phyloP scores from a whole-genome alignment of 1,140 invertebrate species.

The Papilio dardanus region DNA sequence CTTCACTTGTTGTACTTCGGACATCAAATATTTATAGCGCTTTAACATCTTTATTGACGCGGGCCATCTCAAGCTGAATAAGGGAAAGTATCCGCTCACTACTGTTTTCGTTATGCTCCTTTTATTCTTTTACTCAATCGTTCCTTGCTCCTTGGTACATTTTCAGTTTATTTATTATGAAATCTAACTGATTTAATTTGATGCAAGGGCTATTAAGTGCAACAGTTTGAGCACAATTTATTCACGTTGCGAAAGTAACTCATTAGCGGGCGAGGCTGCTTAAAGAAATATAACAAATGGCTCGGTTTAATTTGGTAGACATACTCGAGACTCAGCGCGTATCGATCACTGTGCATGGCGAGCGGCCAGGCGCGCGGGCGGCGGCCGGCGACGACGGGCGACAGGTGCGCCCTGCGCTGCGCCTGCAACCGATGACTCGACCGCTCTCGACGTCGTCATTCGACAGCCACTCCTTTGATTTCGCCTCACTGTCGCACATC shows the following conservation, averaged over 20 bases:
- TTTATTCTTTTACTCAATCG: constrained; percentile 45
- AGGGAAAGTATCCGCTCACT: constrained; percentile 55
- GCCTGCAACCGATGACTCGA: constrained; percentile 76
- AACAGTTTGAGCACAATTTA: not conserved
- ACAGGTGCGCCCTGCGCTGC: constrained; percentile 77
- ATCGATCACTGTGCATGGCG: constrained; percentile 76
- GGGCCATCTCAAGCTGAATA: constrained; percentile 62
- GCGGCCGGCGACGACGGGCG: constrained; percentile 71
- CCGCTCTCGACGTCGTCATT: constrained; percentile 56
- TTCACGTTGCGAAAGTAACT: constrained; percentile 42
- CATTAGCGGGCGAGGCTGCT: constrained; percentile 67
- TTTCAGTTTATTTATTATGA: not conserved
- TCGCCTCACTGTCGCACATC: constrained; percentile 42
- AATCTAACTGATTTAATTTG: not conserved
- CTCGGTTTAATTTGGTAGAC: constrained; percentile 81
- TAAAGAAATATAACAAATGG: constrained; percentile 80
- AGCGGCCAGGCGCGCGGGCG: constrained; percentile 69
- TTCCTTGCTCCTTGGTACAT: not conserved
- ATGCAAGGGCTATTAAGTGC: constrained; percentile 1
- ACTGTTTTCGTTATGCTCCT: constrained; percentile 59
- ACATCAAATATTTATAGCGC: constrained; percentile 79
- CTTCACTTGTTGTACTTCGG: constrained; percentile 64
- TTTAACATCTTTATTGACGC: constrained; percentile 81
- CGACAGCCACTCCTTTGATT: constrained; percentile 59
- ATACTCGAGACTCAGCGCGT: constrained; percentile 70